phyloP scores from a whole-genome alignment of 2,888 invertebrate species.

The Watsonalla binaria region DNA sequence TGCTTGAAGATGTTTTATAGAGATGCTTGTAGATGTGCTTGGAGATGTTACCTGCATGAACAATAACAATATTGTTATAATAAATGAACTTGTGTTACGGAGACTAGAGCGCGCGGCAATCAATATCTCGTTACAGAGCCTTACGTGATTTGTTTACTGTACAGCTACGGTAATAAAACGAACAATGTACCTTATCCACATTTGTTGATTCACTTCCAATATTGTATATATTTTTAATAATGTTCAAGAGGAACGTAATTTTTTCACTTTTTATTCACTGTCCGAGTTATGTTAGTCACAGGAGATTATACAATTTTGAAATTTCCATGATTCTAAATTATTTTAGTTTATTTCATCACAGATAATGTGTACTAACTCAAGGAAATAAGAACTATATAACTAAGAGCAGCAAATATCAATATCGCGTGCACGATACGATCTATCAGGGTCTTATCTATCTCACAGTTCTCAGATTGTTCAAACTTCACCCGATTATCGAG shows the following conservation, averaged over 20 bases:
- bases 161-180: conserved; percentile 13
- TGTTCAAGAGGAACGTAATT: background rate
- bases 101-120: conserved; percentile 16
- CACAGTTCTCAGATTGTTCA: conserved; percentile 17
- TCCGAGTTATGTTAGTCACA: no score
- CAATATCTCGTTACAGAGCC: conserved; percentile 27
- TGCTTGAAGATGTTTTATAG: no score
- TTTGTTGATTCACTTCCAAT: background rate
- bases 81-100: background rate
- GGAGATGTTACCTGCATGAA: no score
- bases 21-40: no score
- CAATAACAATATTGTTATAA: no score
- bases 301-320: no score
- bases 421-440: conserved; percentile 33
- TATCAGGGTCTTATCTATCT: conserved; percentile 29
- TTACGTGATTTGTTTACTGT: conserved; percentile 17
- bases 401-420: conserved; percentile 31
- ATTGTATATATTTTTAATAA: conserved; percentile 2
- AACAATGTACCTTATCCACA: conserved; percentile 2
- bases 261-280: background rate
- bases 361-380: conserved; percentile 1
- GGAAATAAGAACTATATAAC: conserved; percentile 10
- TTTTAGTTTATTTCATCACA: background rate
- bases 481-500: conserved; percentile 24
- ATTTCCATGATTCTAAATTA: no score